phyloP scores from a whole-genome alignment of 1,140 invertebrate genomes.

The Theocolax elegans region DNA sequence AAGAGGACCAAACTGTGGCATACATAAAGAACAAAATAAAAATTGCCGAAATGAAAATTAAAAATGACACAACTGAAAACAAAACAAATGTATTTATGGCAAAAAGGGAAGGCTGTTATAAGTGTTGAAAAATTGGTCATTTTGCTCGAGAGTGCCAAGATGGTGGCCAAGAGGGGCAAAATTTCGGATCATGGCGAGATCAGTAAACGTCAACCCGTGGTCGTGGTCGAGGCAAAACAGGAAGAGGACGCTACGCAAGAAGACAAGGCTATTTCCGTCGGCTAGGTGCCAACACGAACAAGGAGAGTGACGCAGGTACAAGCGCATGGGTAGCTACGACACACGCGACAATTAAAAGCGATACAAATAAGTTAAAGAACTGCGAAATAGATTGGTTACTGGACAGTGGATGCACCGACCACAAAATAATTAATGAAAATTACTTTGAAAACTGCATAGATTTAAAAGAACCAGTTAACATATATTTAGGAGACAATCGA shows the following conservation, averaged over 20 bases:
- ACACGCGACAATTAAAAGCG: background rate
- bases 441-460: conserved; percentile 16
- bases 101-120: conserved; percentile 34
- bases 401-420: conserved; percentile 36
- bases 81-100: conserved; percentile 38
- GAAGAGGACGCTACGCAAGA: conserved; percentile 6
- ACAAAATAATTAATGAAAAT: no score
- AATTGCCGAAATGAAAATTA: conserved; percentile 52
- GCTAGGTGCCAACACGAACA: background rate
- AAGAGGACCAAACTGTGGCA: no score
- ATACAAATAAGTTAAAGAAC: background rate
- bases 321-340: conserved; percentile 5
- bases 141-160: no score
- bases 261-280: background rate
- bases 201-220: no score
- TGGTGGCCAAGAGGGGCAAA: no score
- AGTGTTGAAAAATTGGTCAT: no score
- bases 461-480: no score
- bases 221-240: no score
- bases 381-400: conserved; percentile 34
- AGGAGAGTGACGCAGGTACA: background rate
- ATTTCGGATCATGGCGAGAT: no score
- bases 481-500: no score
- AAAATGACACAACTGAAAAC: conserved; percentile 44
- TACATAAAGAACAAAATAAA: no score